Evolutionary conservation across 2,797 vertebrate genomes (phyloP).

Genomic region (Botia almorhae): DNA sequence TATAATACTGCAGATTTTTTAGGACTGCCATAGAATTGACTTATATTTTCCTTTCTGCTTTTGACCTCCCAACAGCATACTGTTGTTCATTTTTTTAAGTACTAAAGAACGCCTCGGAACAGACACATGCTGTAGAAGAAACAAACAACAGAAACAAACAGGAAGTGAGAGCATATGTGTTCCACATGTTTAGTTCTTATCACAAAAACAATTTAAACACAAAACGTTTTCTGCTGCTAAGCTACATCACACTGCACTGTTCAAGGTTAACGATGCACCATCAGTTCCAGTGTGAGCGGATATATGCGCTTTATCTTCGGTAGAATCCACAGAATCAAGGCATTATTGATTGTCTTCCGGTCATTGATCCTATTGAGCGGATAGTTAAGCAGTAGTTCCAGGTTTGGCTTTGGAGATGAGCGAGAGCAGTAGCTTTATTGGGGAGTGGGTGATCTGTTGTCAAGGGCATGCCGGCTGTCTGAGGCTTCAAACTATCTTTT

Average conservation of each 20-base stretch:
- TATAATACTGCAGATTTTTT: no score
- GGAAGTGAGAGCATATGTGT: constrained; percentile 12
- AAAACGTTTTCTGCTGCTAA: neutral
- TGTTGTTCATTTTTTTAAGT: no score
- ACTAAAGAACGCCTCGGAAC: neutral
- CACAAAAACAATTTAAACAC: constrained; percentile 14
- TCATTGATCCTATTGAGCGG: constrained; percentile 74
- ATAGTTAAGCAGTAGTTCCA: constrained; percentile 72
- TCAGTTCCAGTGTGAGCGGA: constrained; percentile 59
- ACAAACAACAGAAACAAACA: neutral
- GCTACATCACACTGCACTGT: neutral
- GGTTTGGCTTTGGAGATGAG: constrained; percentile 62
- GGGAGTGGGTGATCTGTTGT: constrained; percentile 26
- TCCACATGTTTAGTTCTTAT: constrained; percentile 20
- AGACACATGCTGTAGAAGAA: neutral
- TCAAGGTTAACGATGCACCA: constrained; percentile 56
- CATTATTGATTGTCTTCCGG: constrained; percentile 74
- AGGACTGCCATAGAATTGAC: no score
- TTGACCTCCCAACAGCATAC: no score
- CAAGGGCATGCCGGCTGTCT: constrained; percentile 23
- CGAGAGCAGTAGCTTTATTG: constrained; percentile 30
- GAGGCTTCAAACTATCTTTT: neutral
- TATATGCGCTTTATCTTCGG: constrained; percentile 63
- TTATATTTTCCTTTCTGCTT: no score
- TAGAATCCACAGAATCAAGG: constrained; percentile 71